A percentile compares a stretch with the other conserved stretches of the same genome.
Evolutionary conservation across 2,797 vertebrate genomes (phyloP).

Genomic region (Acanthopagrus latus): DNA sequence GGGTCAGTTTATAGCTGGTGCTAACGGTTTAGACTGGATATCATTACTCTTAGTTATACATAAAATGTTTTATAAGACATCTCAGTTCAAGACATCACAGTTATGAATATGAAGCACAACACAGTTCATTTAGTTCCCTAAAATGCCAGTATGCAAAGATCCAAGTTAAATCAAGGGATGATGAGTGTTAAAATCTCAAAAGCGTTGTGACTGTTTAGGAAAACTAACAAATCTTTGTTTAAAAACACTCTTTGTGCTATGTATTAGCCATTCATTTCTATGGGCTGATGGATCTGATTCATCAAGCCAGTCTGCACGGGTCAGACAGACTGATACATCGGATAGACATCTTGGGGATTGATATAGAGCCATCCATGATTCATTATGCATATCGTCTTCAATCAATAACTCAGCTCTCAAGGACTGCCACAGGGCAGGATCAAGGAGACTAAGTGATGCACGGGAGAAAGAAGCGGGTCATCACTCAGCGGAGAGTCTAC

Average conservation of each 20-base stretch:
- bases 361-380: conserved; percentile 46
- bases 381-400: conserved; percentile 51
- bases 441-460: conserved; percentile 50
- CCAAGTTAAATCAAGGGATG: background rate
- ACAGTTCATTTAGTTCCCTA: background rate
- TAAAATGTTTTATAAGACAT: background rate
- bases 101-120: background rate
- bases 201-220: background rate
- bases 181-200: background rate
- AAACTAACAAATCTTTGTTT: background rate
- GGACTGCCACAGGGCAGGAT: conserved; percentile 38
- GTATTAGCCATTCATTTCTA: conserved; percentile 2
- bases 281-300: background rate
- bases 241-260: background rate
- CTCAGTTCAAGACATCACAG: too few species aligned
- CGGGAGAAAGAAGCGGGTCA: conserved; percentile 9
- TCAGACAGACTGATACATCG: conserved; percentile 21
- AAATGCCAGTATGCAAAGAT: background rate
- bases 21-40: background rate
- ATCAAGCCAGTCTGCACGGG: background rate
- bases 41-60: background rate
- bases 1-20: background rate
- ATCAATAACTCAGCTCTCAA: conserved; percentile 56
- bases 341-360: conserved; percentile 10
- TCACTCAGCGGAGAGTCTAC: conserved; percentile 21